Percentiles rank a stretch among this genome's conserved stretches.
phyloP scores from a whole-genome alignment of 2,113 vertebrate genomes.

The Poecile atricapillus region DNA sequence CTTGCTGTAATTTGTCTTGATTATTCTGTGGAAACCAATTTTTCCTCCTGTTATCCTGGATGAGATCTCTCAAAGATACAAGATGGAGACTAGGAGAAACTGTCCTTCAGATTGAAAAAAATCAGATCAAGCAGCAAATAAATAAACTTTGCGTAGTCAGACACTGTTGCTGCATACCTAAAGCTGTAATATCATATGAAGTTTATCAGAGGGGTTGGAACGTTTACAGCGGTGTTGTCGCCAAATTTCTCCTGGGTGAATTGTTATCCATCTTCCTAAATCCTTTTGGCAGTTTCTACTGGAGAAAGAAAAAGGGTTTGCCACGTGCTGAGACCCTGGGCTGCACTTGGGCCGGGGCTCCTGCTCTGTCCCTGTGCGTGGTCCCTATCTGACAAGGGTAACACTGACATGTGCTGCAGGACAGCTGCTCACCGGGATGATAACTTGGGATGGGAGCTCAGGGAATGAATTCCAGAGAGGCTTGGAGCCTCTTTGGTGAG shows the following conservation, averaged over 20 bases:
- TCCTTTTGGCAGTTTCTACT: not conserved
- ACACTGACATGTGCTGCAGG: rapidly evolving
- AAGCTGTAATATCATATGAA: not conserved
- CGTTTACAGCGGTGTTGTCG: not conserved
- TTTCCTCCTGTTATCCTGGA: not conserved
- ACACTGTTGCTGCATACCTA: not conserved
- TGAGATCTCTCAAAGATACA: not conserved
- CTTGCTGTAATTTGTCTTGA: not conserved
- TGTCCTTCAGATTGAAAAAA: not conserved
- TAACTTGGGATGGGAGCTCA: not conserved
- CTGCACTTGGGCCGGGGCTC: not conserved
- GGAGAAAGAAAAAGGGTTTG: not conserved
- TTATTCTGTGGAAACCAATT: not conserved
- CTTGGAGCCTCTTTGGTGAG: not conserved
- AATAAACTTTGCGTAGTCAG: not conserved
- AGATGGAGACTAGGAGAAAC: not conserved
- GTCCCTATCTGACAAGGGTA: not conserved
- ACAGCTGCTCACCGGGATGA: not conserved
- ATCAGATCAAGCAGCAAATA: not conserved
- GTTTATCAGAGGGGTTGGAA: conserved; percentile 30
- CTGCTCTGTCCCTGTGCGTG: not conserved
- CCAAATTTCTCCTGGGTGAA: conserved; percentile 22
- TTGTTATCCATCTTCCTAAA: conserved; percentile 3
- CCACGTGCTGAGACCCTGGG: not conserved
- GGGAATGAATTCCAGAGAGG: not conserved